phyloP scores from a whole-genome alignment of 1,140 invertebrate genomes.

The Lutraria rhynchaena region DNA sequence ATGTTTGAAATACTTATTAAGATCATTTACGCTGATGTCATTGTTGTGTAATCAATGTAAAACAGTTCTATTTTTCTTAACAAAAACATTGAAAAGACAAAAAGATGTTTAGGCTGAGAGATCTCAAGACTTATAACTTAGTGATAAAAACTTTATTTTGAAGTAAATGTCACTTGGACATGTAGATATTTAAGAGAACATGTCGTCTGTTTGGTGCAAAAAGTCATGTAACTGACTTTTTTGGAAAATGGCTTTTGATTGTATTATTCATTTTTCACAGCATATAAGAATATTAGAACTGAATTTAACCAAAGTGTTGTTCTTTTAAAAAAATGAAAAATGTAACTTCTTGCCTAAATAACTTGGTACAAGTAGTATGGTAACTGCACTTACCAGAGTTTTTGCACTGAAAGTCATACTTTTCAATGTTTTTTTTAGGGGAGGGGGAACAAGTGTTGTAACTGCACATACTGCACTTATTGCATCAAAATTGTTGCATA shows the following conservation, averaged over 20 bases:
- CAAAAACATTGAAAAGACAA: too few relatives aligned
- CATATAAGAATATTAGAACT: too few relatives aligned
- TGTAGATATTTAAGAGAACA: too few relatives aligned
- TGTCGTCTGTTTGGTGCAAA: conserved; percentile 1
- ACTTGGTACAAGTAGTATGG: not conserved
- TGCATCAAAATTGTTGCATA: not conserved
- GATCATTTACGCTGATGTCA: too few relatives aligned
- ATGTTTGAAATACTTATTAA: too few relatives aligned
- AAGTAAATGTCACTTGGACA: too few relatives aligned
- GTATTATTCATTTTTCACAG: not conserved
- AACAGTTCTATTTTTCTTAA: too few relatives aligned
- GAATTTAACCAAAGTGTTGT: not conserved
- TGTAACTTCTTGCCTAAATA: not conserved
- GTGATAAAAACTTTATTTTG: too few relatives aligned
- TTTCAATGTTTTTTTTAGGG: too few relatives aligned
- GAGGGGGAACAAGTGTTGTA: not conserved
- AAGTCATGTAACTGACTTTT: conserved; percentile 18
- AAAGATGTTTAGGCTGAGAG: too few relatives aligned
- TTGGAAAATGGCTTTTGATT: not conserved
- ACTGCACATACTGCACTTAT: not conserved
- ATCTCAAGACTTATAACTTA: too few relatives aligned
- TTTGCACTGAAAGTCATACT: not conserved
- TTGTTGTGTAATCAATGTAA: too few relatives aligned
- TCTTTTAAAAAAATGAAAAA: not conserved
- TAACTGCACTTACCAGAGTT: not conserved